Conservation (phyloP, 2,113 vertebrate genomes). For the Alosa alosa region DNA sequence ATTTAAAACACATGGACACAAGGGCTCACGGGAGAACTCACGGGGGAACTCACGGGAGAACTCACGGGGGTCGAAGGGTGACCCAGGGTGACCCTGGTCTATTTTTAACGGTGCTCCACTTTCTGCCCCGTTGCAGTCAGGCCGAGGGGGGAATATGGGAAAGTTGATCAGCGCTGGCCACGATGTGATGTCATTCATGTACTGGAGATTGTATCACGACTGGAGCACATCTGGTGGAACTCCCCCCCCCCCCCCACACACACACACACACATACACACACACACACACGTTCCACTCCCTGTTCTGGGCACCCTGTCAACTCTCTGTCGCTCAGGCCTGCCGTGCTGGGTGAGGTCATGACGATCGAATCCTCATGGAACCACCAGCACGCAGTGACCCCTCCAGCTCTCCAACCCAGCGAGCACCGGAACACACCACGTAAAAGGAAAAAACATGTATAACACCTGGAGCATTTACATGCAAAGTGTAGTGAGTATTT, state of each 20-base stretch:
- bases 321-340: not conserved
- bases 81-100: not conserved
- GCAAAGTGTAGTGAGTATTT: not conserved
- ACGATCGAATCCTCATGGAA: not conserved
- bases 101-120: conserved; percentile 15
- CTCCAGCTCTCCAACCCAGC: not conserved
- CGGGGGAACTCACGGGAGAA: not conserved
- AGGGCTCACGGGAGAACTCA: not conserved
- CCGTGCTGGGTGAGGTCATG: conserved; percentile 23
- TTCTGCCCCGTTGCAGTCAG: not conserved
- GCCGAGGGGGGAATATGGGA: not conserved
- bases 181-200: conserved; percentile 1
- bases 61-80: not conserved
- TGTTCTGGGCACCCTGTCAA: not conserved
- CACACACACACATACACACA: not conserved
- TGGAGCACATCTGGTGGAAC: conserved; percentile 25
- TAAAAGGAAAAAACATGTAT: not conserved
- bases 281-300: not conserved
- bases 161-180: not conserved
- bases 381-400: not conserved
- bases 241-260: not conserved
- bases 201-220: conserved; percentile 7
- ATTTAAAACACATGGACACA: not conserved
- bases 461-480: not conserved
- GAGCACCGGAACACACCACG: not conserved